phyloP scores from a whole-genome alignment of 2,797 vertebrate genomes.

The Enteromius anoplus region DNA sequence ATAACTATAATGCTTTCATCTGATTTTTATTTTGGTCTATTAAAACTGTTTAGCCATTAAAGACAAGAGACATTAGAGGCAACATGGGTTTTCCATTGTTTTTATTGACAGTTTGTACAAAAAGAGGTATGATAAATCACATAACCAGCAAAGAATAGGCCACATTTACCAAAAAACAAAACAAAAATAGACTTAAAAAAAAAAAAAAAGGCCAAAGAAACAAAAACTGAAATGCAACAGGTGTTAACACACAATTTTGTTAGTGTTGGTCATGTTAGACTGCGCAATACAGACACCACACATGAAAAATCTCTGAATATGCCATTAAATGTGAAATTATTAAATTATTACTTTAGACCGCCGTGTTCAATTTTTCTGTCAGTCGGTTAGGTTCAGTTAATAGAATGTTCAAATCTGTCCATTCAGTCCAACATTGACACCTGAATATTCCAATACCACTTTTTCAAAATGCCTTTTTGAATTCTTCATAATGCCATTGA shows the following conservation, averaged over 20 bases:
- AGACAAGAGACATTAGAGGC: neutral
- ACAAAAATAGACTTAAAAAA: conserved; percentile 16
- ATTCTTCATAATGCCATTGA: conserved; percentile 1
- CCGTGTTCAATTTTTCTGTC: neutral
- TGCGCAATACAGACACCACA: conserved; percentile 29
- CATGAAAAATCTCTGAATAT: conserved; percentile 19
- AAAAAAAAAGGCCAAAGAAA: neutral
- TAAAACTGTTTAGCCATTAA: neutral
- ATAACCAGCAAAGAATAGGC: conserved; percentile 58
- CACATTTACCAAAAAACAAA: conserved; percentile 46
- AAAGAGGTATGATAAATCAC: conserved; percentile 61
- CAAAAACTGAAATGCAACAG: neutral
- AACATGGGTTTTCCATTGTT: conserved; percentile 30
- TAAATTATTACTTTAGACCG: neutral
- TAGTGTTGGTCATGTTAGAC: conserved; percentile 49
- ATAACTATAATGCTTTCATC: too few species aligned
- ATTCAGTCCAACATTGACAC: conserved; percentile 3
- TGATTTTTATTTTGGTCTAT: neutral
- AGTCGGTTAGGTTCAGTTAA: neutral
- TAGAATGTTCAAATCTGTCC: conserved; percentile 1
- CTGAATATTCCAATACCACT: neutral
- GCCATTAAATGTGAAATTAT: neutral
- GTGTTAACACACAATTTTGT: conserved; percentile 15
- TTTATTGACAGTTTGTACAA: conserved; percentile 65
- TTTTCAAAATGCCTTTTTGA: neutral